These are phyloP conservation scores for Siniperca scherzeri DNA, from an alignment of 2,797 vertebrate genomes.

Conservation along the genomic window DNA sequence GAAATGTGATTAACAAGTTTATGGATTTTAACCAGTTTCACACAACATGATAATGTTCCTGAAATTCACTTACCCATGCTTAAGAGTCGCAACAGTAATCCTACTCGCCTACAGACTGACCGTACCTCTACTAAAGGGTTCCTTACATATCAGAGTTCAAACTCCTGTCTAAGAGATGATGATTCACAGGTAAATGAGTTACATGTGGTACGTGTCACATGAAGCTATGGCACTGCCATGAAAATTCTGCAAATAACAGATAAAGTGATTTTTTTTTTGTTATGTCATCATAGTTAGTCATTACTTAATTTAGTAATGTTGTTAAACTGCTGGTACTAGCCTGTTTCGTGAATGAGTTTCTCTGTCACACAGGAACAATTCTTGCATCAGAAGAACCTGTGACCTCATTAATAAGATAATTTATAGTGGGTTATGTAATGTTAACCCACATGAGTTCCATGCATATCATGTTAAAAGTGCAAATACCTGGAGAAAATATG, in stretches of 20 bases:
- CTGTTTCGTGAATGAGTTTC: neutral
- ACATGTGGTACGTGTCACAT: slow-evolving; percentile 27
- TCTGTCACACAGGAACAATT: neutral
- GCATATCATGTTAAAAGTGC: neutral
- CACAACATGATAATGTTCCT: neutral
- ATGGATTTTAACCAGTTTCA: neutral
- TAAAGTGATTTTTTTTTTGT: neutral
- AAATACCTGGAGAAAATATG: neutral
- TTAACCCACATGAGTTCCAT: neutral
- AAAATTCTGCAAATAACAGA: neutral
- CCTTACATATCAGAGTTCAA: slow-evolving; percentile 43
- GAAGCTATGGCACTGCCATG: no score
- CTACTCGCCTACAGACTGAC: neutral
- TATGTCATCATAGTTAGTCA: no score
- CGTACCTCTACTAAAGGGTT: neutral
- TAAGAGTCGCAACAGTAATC: neutral
- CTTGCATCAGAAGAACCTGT: slow-evolving; percentile 24
- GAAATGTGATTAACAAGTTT: neutral
- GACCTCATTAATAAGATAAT: slow-evolving; percentile 30
- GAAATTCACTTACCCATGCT: slow-evolving; percentile 42
- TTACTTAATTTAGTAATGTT: neutral
- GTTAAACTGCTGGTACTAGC: neutral
- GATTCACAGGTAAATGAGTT: slow-evolving; percentile 49
- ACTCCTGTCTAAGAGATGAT: slow-evolving; percentile 48
- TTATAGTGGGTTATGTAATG: neutral